These are phyloP conservation scores for Mesembrinibis cayennensis DNA, from an alignment of 2,113 vertebrate species.

Conservation along the genomic window DNA sequence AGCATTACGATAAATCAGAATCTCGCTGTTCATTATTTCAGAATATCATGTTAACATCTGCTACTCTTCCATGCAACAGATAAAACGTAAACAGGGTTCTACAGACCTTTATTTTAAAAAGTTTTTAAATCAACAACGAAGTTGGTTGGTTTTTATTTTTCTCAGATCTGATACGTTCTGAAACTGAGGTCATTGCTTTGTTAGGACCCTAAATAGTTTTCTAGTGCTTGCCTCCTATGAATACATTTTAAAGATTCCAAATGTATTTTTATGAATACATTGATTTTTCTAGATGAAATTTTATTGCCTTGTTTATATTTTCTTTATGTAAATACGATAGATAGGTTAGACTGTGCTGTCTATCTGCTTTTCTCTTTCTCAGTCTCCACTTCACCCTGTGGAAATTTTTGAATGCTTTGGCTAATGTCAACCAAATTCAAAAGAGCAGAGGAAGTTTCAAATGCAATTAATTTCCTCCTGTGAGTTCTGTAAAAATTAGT, in stretches of 20 bases:
- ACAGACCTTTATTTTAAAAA: not conserved
- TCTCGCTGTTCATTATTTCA: not conserved
- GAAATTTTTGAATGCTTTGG: not conserved
- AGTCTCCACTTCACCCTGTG: not conserved
- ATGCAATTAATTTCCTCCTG: not conserved
- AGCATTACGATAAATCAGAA: not conserved
- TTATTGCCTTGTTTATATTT: not conserved
- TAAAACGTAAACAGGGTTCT: not conserved
- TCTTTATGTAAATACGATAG: not conserved
- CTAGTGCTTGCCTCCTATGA: not conserved
- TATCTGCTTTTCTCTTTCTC: not conserved
- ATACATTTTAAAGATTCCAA: not conserved
- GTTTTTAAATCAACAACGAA: not conserved
- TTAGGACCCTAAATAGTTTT: not conserved
- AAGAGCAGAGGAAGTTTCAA: not conserved
- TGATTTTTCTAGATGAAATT: not conserved
- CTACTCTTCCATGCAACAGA: not conserved
- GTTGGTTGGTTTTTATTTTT: not conserved
- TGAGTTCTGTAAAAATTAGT: not conserved
- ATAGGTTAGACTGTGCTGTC: not conserved
- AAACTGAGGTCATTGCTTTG: not conserved
- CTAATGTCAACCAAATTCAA: not conserved
- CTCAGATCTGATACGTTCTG: not conserved
- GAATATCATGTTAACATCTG: not conserved
- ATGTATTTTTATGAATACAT: not conserved